Conservation (phyloP, 2,113 vertebrate genomes). For the Pelodiscus sinensis region DNA sequence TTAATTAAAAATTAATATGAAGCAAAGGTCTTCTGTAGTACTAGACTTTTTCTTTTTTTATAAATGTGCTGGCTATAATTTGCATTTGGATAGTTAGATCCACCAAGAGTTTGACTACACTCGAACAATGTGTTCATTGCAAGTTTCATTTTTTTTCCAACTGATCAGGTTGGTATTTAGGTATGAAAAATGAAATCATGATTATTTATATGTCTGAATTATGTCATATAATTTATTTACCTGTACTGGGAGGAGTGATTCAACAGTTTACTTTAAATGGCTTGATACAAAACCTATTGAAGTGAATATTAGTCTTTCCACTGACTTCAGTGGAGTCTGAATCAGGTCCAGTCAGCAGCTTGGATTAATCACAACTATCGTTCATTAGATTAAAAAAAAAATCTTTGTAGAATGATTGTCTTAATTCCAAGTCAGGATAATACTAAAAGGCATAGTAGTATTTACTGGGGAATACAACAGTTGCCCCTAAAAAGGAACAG, state of each 20-base stretch:
- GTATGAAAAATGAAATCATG: constrained; percentile 8
- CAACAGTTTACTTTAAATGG: background rate
- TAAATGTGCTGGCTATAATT: background rate
- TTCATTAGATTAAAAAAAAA: background rate
- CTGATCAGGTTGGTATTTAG: constrained; percentile 13
- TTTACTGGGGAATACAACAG: background rate
- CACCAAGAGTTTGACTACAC: background rate
- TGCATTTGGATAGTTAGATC: background rate
- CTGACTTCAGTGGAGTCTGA: background rate
- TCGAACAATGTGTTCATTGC: background rate
- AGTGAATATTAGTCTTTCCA: background rate
- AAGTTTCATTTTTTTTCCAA: constrained; percentile 14
- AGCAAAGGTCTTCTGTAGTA: background rate
- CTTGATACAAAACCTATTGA: constrained; percentile 1
- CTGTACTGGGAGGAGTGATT: constrained; percentile 7
- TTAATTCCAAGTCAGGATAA: constrained; percentile 10
- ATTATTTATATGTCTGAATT: background rate
- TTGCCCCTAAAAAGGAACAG: constrained; percentile 37
- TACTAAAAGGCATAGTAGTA: constrained; percentile 23
- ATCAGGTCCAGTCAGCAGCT: background rate
- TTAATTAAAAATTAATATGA: constrained; percentile 28
- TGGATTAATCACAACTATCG: background rate
- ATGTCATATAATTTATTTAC: constrained; percentile 3
- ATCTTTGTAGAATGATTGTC: constrained; percentile 26
- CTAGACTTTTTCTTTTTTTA: background rate